Percentiles rank a stretch among this genome's conserved stretches.
phyloP scores from a whole-genome alignment of 2,888 invertebrate genomes.

The Aricia artaxerxes region DNA sequence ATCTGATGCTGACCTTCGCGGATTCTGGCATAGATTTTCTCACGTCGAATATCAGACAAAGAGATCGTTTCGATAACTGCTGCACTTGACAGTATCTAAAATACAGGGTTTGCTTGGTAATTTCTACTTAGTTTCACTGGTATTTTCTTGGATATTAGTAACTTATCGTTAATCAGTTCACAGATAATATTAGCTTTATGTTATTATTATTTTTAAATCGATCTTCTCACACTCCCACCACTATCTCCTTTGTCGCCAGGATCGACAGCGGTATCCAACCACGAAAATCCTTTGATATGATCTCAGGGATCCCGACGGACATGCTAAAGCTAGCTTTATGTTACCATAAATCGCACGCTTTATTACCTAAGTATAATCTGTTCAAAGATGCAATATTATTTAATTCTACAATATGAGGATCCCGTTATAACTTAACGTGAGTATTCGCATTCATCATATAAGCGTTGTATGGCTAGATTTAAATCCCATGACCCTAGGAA shows the following conservation, averaged over 20 bases:
- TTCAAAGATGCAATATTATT: too few species aligned
- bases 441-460: constrained; percentile 26
- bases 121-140: neutral
- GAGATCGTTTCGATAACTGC: neutral
- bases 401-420: too few species aligned
- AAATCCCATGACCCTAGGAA: constrained; percentile 21
- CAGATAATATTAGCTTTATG: neutral
- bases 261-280: too few species aligned
- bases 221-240: too few species aligned
- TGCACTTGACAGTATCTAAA: neutral
- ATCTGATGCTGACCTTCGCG: constrained; percentile 23
- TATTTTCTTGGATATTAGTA: neutral
- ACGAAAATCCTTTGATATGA: too few species aligned
- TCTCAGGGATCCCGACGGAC: too few species aligned
- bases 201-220: neutral
- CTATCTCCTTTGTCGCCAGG: too few species aligned
- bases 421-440: constrained; percentile 4
- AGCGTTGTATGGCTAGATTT: constrained; percentile 7
- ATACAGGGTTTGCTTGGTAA: neutral
- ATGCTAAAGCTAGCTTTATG: neutral
- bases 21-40: constrained; percentile 4
- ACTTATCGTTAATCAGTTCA: neutral
- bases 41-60: neutral
- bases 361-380: neutral
- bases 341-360: neutral